Conservation (phyloP, 2,113 vertebrate genomes). For the Clarias macrocephalus region DNA sequence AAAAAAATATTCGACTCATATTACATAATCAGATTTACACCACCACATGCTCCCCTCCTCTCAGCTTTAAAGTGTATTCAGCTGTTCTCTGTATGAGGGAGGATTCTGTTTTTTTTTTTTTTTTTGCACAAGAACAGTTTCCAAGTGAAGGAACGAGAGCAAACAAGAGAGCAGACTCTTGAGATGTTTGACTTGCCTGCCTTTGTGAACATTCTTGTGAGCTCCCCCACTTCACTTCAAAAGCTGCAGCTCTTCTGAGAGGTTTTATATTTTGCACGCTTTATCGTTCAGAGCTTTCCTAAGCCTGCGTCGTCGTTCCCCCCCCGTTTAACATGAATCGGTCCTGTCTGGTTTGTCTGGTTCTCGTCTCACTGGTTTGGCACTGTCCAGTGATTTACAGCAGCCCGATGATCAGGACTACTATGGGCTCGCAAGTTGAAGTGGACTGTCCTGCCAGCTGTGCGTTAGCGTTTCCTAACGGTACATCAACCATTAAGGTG, state of each 20-base stretch:
- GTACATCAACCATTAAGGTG: slow-evolving; percentile 5
- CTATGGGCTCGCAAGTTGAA: not conserved
- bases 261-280: not conserved
- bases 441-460: slow-evolving; percentile 19
- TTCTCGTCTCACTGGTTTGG: slow-evolving; percentile 1
- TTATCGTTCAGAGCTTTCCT: not conserved
- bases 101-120: not conserved
- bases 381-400: not conserved
- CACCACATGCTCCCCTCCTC: not conserved
- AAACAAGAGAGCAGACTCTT: not conserved
- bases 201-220: slow-evolving; percentile 3
- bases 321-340: slow-evolving; percentile 17
- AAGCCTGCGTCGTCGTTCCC: not conserved
- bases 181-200: slow-evolving; percentile 14
- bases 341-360: slow-evolving; percentile 14
- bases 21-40: not conserved
- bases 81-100: slow-evolving; percentile 27
- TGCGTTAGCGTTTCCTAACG: not conserved
- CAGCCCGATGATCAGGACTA: not conserved
- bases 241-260: not conserved
- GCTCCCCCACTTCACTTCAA: not conserved
- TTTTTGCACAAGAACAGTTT: not conserved
- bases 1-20: too few species aligned
- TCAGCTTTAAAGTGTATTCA: slow-evolving; percentile 18
- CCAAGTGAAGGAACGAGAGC: not conserved